Percentiles rank a stretch among this genome's conserved stretches.
phyloP scores from a whole-genome alignment of 2,113 vertebrate genomes.

The Pedetes capensis region DNA sequence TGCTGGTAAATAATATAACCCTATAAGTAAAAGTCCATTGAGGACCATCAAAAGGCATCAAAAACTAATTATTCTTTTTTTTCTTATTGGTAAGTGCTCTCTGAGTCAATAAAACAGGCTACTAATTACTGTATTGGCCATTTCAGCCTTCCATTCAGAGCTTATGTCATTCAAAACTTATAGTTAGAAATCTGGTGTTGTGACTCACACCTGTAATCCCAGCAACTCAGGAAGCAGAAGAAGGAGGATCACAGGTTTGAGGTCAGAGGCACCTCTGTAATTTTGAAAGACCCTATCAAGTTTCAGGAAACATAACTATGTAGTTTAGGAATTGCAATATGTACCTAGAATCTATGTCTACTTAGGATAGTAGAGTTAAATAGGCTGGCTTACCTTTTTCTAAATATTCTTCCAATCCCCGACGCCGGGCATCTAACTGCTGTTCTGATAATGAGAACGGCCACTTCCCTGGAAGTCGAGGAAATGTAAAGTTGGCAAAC shows the following conservation, averaged over 20 bases:
- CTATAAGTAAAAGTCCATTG: background rate
- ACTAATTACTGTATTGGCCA: background rate
- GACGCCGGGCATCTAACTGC: conserved; percentile 93
- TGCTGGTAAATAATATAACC: background rate
- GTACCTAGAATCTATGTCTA: background rate
- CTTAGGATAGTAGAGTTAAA: background rate
- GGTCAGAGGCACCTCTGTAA: too few relatives aligned
- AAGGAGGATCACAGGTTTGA: too few relatives aligned
- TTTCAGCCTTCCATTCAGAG: background rate
- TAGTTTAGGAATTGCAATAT: background rate
- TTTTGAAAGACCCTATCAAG: too few relatives aligned
- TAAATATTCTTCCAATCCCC: conserved; percentile 96
- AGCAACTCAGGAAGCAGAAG: too few relatives aligned
- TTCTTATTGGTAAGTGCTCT: background rate
- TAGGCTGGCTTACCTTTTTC: conserved; percentile 88
- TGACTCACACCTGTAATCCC: too few relatives aligned
- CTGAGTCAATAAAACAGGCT: background rate
- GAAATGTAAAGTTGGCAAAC: conserved; percentile 94
- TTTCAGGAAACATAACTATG: background rate
- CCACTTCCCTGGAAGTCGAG: conserved; percentile 97
- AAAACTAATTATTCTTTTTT: conserved; percentile 39
- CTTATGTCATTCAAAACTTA: background rate
- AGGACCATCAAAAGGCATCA: background rate
- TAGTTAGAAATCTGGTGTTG: background rate
- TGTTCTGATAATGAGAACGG: conserved; percentile 97